phyloP scores from a whole-genome alignment of 2,113 vertebrate species.

The Burhinus oedicnemus region DNA sequence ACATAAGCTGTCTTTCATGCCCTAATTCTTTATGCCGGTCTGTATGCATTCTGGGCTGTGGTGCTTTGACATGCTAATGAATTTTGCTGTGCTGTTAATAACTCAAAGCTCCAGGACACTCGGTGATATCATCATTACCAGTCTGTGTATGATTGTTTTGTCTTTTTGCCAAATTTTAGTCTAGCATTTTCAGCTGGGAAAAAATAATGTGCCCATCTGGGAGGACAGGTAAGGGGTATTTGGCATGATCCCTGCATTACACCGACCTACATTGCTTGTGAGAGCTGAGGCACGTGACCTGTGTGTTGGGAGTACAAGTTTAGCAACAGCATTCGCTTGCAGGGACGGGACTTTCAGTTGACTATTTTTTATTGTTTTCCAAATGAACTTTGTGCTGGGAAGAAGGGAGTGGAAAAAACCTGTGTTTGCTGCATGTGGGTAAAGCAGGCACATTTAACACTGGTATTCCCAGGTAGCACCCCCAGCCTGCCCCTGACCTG shows the following conservation, averaged over 20 bases:
- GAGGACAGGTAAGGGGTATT: not conserved
- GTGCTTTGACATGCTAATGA: constrained; percentile 42
- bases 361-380: not conserved
- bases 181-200: not conserved
- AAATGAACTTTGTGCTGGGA: not conserved
- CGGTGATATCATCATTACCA: not conserved
- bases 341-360: not conserved
- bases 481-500: not conserved
- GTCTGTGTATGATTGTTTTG: not conserved
- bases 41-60: not conserved
- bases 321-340: not conserved
- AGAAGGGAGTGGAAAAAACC: not conserved
- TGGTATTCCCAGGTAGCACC: not conserved
- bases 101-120: not conserved
- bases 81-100: constrained; percentile 1
- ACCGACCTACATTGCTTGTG: not conserved
- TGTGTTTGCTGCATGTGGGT: not conserved
- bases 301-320: not conserved
- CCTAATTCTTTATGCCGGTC: constrained; percentile 14
- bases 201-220: not conserved
- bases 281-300: not conserved
- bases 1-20: constrained; percentile 48
- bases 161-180: not conserved
- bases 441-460: not conserved
- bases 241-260: not conserved